Evolutionary conservation across 2,888 invertebrate genomes (phyloP).

Genomic region (Periphyllus acericola): DNA sequence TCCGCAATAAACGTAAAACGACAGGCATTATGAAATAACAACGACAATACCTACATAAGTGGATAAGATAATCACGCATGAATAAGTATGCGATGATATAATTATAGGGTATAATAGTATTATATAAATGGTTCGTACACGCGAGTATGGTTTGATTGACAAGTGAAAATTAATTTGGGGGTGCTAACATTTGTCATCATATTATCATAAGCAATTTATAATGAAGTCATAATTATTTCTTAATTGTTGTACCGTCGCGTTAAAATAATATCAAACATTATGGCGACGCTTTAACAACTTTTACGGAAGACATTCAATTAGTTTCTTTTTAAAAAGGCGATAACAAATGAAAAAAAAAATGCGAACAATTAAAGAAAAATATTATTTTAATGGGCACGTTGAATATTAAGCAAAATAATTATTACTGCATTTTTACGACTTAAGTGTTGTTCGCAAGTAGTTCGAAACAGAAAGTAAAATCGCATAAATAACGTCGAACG

Average conservation of each 20-base stretch:
- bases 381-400: conserved; percentile 4
- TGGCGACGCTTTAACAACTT: background rate
- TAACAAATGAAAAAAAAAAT: background rate
- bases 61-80: background rate
- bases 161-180: background rate
- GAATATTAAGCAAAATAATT: conserved; percentile 30
- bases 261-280: background rate
- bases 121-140: background rate
- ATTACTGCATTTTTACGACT: conserved; percentile 24
- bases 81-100: background rate
- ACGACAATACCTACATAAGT: background rate
- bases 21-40: background rate
- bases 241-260: too few relatives aligned
- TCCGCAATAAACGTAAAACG: background rate
- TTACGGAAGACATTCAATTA: background rate
- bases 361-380: background rate
- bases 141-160: background rate
- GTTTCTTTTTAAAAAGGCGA: background rate
- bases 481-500: conserved; percentile 28
- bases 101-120: background rate
- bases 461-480: conserved; percentile 4
- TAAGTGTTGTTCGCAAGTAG: conserved; percentile 22
- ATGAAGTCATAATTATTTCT: too few relatives aligned
- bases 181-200: background rate
- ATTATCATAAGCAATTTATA: too few relatives aligned